Evolutionary conservation across 2,797 vertebrate species (phyloP).

Genomic region (Urosaurus nigricauda): DNA sequence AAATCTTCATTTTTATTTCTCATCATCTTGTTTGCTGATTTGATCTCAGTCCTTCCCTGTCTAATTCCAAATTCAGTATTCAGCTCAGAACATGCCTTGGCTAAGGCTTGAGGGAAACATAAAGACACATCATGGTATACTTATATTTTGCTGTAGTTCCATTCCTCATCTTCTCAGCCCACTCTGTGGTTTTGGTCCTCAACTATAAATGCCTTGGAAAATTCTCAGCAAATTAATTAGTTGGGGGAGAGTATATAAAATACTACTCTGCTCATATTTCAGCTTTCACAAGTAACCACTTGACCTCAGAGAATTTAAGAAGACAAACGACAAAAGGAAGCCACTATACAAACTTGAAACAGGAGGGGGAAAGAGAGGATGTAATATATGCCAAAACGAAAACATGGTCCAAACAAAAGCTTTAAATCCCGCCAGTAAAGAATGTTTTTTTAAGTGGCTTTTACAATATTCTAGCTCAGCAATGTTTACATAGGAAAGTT

Average conservation of each 20-base stretch:
- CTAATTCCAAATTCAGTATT: neutral
- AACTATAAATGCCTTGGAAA: constrained; percentile 23
- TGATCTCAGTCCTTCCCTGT: neutral
- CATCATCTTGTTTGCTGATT: neutral
- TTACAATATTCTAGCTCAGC: constrained; percentile 18
- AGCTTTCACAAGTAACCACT: constrained; percentile 24
- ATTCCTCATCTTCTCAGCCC: neutral
- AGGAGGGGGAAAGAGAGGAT: neutral
- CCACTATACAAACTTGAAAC: constrained; percentile 21
- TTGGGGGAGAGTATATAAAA: constrained; percentile 4
- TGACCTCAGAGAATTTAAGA: constrained; percentile 28
- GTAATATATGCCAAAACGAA: constrained; percentile 33
- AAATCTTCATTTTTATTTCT: neutral
- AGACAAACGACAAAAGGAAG: constrained; percentile 22
- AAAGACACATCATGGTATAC: neutral
- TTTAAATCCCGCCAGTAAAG: constrained; percentile 22
- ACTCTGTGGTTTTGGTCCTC: constrained; percentile 8
- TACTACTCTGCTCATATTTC: constrained; percentile 29
- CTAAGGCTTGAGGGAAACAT: neutral
- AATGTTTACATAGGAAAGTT: constrained; percentile 32
- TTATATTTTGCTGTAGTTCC: constrained; percentile 3
- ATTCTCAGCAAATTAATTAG: constrained; percentile 29
- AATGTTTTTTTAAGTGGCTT: constrained; percentile 36
- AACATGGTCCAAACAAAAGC: constrained; percentile 28
- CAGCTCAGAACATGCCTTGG: neutral